Evolutionary conservation across 2,888 invertebrate genomes (phyloP).

Genomic region (Mythimna ferrago): DNA sequence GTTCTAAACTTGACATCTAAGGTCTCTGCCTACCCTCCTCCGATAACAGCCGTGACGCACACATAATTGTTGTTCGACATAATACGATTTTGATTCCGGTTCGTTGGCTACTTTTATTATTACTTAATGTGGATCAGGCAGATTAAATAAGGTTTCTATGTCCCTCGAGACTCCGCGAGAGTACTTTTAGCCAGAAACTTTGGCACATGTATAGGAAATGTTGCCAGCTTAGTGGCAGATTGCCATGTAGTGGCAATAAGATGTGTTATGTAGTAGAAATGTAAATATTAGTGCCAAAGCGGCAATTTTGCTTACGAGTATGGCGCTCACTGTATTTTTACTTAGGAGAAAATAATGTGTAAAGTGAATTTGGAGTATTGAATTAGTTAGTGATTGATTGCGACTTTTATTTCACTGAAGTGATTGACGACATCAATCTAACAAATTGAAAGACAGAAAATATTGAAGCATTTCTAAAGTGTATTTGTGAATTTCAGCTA

Average conservation of each 20-base stretch:
- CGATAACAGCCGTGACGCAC: not conserved
- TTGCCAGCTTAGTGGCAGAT: conserved; percentile 47
- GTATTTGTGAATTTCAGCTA: conserved; percentile 1
- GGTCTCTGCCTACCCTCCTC: conserved; percentile 1
- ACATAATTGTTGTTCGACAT: conserved; percentile 26
- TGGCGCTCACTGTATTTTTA: not conserved
- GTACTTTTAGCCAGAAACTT: conserved; percentile 19
- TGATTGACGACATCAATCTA: not conserved
- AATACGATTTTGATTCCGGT: conserved; percentile 24
- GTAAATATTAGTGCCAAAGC: conserved; percentile 46
- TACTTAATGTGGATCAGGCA: conserved; percentile 38
- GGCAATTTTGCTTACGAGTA: conserved; percentile 24
- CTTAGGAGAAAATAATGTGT: conserved; percentile 10
- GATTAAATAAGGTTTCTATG: conserved; percentile 47
- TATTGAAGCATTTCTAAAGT: not conserved
- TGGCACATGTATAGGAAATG: conserved; percentile 44
- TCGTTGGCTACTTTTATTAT: conserved; percentile 38
- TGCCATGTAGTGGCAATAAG: conserved; percentile 48
- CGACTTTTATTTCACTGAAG: conserved; percentile 6
- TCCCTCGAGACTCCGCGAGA: conserved; percentile 18
- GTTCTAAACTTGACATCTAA: not conserved
- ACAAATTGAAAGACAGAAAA: not conserved
- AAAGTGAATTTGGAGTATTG: conserved; percentile 7
- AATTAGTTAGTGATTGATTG: conserved; percentile 13
- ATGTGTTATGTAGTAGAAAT: conserved; percentile 45